Percentiles rank a stretch among this genome's conserved stretches.
phyloP scores from a whole-genome alignment of 2,797 vertebrate genomes.

The Alosa sapidissima region DNA sequence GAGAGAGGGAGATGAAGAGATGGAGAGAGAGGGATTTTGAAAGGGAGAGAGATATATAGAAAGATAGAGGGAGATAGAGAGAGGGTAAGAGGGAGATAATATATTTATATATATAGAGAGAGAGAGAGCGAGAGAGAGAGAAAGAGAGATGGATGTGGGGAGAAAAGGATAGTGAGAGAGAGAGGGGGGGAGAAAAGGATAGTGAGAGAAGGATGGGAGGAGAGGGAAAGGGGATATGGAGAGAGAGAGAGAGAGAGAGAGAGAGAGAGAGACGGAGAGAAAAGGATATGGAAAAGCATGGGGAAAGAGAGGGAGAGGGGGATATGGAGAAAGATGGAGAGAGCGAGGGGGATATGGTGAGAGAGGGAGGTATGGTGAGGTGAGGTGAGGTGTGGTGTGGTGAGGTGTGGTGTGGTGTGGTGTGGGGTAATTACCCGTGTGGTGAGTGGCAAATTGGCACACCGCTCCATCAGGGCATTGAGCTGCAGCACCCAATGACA shows the following conservation, averaged over 20 bases:
- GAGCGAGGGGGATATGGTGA: neutral
- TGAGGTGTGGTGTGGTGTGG: neutral
- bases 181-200: neutral
- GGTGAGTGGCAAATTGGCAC: slow-evolving; percentile 10
- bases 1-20: neutral
- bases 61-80: neutral
- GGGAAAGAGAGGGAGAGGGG: neutral
- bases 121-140: neutral
- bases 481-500: neutral
- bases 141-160: neutral
- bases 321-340: neutral
- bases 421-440: neutral
- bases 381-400: neutral
- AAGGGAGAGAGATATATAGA: neutral
- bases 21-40: neutral
- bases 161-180: neutral
- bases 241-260: neutral
- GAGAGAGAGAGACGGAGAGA: neutral
- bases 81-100: neutral
- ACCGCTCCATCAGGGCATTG: neutral
- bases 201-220: no score
- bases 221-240: neutral
- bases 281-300: neutral
- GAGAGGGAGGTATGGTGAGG: neutral
- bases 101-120: neutral